Base-by-base conservation (phyloP, 2,888 invertebrate genomes). In the Scrobipalpa atriplicella region DNA sequence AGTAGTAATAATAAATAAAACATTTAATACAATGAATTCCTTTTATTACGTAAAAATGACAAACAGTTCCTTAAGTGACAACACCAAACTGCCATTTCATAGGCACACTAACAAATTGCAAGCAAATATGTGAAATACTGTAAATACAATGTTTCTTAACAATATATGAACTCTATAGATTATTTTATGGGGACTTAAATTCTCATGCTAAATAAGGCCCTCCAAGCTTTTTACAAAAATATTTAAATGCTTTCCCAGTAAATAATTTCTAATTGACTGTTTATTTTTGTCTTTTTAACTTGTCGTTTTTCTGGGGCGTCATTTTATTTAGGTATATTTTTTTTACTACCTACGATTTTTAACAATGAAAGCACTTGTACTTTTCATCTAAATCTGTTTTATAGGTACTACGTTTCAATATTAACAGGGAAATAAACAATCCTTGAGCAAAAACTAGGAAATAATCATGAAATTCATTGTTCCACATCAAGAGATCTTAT, bases 1-100 rank as follows among this genome's bases (percentile, higher is more conserved):
- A 29, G 29, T 2, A 29, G 63, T 69, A 54, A 11, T 19, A 76
- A 78, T 75, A 75, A 75, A 78, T 78, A 72, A 62, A 68, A 43
- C 63, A 67, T 43, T 70, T 70, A 82, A 83, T 88, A 90, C 89
- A 90, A 88, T 90, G 88, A 89, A 90, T 86, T 86, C 85, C 83
- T 85, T 81, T 89, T 88, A 90, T 87, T 89, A 81, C 67, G 81
- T 29, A 86, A 85, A 86, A 90, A 56, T 56, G 21, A 85, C 84
- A 85, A 82, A 85, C 85, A 84, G 85, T 83, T 82, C 78, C 75
- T 76, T 79, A 72, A 70, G 79, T 82, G 72, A 71, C 68, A 73
- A 67, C 66, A 76, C 73, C 54, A 13, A 75, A 79, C 78, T 82
- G 85, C 85, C 79, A 79, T 85, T 71, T 70, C 77, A 75, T 89